Evolutionary conservation across 2,797 vertebrate species (phyloP).

Genomic region (Gadopsis bispinosus): DNA sequence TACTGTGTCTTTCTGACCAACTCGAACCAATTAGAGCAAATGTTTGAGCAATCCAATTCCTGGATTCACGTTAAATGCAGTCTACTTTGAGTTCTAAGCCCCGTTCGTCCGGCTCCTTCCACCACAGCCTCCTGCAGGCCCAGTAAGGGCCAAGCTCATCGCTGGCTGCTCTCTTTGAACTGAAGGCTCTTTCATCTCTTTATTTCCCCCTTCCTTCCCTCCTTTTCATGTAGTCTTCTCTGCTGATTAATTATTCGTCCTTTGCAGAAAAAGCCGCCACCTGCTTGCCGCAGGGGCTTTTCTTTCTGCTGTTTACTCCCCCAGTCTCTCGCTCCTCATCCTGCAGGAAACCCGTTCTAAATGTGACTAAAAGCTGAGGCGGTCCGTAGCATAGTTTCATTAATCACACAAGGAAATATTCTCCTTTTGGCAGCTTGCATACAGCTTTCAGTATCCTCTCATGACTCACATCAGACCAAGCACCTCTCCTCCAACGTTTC

Average conservation of each 20-base stretch:
- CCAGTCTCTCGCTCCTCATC: constrained; percentile 17
- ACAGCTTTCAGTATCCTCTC: background rate
- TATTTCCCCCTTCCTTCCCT: constrained; percentile 48
- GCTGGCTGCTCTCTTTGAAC: constrained; percentile 64
- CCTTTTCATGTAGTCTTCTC: constrained; percentile 48
- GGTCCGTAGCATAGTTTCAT: background rate
- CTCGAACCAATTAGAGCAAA: constrained; percentile 24
- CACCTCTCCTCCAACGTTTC: constrained; percentile 23
- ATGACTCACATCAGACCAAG: constrained; percentile 23
- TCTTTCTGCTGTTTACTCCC: constrained; percentile 32
- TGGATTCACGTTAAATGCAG: constrained; percentile 16
- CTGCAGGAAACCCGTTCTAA: constrained; percentile 4
- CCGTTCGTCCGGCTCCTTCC: constrained; percentile 1
- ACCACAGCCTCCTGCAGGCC: constrained; percentile 18
- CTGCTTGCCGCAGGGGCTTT: constrained; percentile 54
- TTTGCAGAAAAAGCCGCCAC: constrained; percentile 56
- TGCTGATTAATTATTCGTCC: constrained; percentile 69
- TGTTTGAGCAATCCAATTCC: constrained; percentile 15
- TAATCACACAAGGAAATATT: background rate
- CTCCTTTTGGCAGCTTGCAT: background rate
- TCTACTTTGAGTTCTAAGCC: constrained; percentile 1
- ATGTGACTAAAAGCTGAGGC: background rate
- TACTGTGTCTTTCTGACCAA: background rate
- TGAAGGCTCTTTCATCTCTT: constrained; percentile 62
- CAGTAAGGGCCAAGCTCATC: constrained; percentile 28